Percentiles rank a stretch among this genome's conserved stretches.
These are phyloP conservation scores for Heliconius congener DNA, from an alignment of 1,140 invertebrate species.

Conservation along the genomic window DNA sequence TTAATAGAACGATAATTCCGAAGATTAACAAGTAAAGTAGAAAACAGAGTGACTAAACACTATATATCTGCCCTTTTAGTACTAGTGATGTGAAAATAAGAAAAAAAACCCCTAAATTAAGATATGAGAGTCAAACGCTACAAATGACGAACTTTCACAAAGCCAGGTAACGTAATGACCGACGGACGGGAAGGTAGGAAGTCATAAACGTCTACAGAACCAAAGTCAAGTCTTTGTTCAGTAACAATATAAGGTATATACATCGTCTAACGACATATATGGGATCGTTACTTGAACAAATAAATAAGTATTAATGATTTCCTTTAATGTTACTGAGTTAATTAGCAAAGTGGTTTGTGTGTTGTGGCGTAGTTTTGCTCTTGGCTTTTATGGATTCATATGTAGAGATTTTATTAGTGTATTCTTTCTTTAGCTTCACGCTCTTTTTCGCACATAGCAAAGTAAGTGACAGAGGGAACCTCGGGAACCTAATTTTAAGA, in stretches of 20 bases:
- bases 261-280: not conserved
- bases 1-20: no score
- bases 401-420: no score
- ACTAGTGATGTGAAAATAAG: no score
- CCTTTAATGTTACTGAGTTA: not conserved
- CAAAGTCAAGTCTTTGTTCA: not conserved
- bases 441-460: no score
- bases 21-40: no score
- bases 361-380: not conserved
- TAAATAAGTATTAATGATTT: conserved; percentile 2
- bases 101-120: no score
- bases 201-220: not conserved
- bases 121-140: not conserved
- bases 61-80: no score
- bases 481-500: no score
- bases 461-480: no score
- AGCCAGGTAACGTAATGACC: conserved; percentile 3
- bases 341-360: not conserved
- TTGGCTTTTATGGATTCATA: no score
- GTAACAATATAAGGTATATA: not conserved
- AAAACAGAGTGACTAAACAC: no score
- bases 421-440: no score
- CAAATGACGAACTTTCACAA: conserved; percentile 1
- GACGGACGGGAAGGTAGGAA: not conserved
- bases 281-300: not conserved